Evolutionary conservation across 2,888 invertebrate species (phyloP).

Genomic region (Agriotes lineatus): DNA sequence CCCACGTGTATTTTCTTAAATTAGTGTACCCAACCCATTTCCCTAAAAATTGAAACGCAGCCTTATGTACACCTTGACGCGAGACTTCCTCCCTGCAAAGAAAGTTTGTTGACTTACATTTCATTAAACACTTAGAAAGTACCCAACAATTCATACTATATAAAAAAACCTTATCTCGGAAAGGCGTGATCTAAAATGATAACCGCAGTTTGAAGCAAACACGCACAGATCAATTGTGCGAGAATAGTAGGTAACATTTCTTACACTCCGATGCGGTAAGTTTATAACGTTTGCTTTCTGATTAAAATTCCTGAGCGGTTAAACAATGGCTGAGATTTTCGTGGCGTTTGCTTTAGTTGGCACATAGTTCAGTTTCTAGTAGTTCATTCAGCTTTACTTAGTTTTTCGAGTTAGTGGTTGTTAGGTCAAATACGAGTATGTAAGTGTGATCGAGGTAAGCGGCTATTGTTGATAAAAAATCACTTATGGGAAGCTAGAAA

Average conservation of each 20-base stretch:
- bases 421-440: no score
- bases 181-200: conserved; percentile 39
- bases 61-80: not conserved
- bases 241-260: conserved; percentile 22
- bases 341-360: not conserved
- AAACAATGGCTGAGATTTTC: not conserved
- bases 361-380: no score
- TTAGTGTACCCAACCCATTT: no score
- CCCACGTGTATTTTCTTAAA: no score
- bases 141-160: conserved; percentile 18
- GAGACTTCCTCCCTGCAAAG: not conserved
- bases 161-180: conserved; percentile 31
- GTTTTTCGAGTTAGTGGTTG: no score
- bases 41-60: no score
- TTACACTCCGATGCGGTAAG: conserved; percentile 9
- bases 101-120: not conserved
- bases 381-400: no score
- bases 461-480: no score
- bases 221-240: conserved; percentile 32
- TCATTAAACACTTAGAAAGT: conserved; percentile 26
- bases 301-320: conserved; percentile 11
- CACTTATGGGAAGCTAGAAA: no score
- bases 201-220: conserved; percentile 20
- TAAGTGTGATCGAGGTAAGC: no score
- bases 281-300: conserved; percentile 14